phyloP scores from a whole-genome alignment of 1,140 invertebrate species.

The Anoplophora glabripennis region DNA sequence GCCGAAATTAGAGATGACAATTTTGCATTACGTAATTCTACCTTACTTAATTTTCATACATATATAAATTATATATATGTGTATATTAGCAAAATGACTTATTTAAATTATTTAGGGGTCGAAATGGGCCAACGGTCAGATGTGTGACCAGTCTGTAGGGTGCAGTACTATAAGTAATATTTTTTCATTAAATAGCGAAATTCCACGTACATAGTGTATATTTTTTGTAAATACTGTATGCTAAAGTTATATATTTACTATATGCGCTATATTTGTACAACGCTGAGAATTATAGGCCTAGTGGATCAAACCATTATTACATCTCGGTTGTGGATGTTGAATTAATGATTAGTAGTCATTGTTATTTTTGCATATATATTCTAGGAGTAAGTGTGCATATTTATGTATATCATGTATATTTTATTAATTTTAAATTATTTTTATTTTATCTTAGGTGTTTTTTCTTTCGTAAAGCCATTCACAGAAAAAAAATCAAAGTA shows the following conservation, averaged over 20 bases:
- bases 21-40: constrained; percentile 16
- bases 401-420: constrained; percentile 49
- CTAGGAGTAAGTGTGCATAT: constrained; percentile 44
- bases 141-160: constrained; percentile 24
- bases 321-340: constrained; percentile 37
- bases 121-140: constrained; percentile 11
- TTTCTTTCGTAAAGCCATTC: constrained; percentile 9
- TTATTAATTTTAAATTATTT: constrained; percentile 50
- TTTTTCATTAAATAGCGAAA: constrained; percentile 38
- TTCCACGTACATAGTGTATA: constrained; percentile 41
- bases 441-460: constrained; percentile 32
- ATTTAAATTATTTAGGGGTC: constrained; percentile 29
- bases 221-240: constrained; percentile 49
- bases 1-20: constrained; percentile 15
- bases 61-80: constrained; percentile 16
- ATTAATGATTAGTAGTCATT: constrained; percentile 32
- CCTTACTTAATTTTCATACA: constrained; percentile 21
- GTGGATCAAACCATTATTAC: constrained; percentile 44
- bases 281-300: constrained; percentile 47
- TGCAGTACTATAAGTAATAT: constrained; percentile 42
- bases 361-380: constrained; percentile 48
- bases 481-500: constrained; percentile 18
- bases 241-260: constrained; percentile 42
- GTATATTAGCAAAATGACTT: constrained; percentile 27
- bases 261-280: constrained; percentile 48